These are phyloP conservation scores for Oscheius onirici DNA, from an alignment of 2,888 invertebrate genomes.

Conservation along the genomic window DNA sequence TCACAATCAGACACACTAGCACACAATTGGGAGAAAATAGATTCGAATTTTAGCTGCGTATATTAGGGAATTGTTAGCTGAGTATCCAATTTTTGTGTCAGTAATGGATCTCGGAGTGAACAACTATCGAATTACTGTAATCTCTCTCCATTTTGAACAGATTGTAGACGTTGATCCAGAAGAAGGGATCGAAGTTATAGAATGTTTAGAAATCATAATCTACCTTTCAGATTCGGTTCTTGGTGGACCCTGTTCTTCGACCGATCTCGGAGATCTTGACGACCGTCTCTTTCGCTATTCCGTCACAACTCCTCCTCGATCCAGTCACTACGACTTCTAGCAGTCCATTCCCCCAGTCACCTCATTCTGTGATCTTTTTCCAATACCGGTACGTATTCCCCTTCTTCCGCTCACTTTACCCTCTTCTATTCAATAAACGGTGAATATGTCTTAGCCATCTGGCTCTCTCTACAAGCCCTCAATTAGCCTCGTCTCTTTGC, in stretches of 20 bases:
- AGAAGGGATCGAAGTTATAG: too few species aligned
- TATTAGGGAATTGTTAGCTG: too few species aligned
- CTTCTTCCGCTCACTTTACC: slow-evolving; percentile 14
- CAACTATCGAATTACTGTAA: too few species aligned
- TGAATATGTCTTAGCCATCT: slow-evolving; percentile 28
- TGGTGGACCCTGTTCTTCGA: slow-evolving; percentile 39
- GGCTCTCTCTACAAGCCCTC: slow-evolving; percentile 20
- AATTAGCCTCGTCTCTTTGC: slow-evolving; percentile 26
- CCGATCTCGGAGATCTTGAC: slow-evolving; percentile 49
- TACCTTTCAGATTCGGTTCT: slow-evolving; percentile 28
- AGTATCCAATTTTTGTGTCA: too few species aligned
- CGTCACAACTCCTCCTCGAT: slow-evolving; percentile 34
- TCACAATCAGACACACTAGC: too few species aligned
- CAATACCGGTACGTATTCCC: slow-evolving; percentile 11
- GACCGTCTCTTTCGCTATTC: slow-evolving; percentile 48
- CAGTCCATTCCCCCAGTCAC: neutral
- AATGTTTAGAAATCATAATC: too few species aligned
- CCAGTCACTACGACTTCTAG: slow-evolving; percentile 36
- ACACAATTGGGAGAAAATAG: too few species aligned
- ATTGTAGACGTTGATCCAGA: too few species aligned
- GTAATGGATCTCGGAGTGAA: too few species aligned
- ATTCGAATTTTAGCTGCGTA: too few species aligned
- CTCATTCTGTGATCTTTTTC: slow-evolving; percentile 26
- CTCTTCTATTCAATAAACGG: slow-evolving; percentile 4
- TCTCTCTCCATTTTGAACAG: too few species aligned